Percentiles rank a stretch among this genome's conserved stretches.
Conservation (phyloP, 2,113 vertebrate species). For the Pogonocichla stellata region DNA sequence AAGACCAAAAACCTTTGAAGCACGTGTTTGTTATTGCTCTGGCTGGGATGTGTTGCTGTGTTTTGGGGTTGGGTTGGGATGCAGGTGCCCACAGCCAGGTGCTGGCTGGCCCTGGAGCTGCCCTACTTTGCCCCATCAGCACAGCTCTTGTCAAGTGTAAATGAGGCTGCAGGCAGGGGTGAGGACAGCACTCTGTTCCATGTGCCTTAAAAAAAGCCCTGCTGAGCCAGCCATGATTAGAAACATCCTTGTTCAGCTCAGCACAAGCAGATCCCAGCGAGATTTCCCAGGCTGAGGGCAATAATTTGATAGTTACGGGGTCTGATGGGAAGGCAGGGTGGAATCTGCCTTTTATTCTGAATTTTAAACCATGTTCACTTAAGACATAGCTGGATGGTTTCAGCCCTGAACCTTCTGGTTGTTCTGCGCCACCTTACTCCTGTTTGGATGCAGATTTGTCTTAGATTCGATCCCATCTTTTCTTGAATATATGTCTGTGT, state of each 20-base stretch:
- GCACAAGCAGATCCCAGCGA: not conserved
- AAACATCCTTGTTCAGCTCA: not conserved
- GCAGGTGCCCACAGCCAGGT: not conserved
- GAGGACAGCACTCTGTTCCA: not conserved
- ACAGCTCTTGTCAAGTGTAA: not conserved
- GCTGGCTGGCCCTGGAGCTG: too few species aligned
- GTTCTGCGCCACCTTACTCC: not conserved
- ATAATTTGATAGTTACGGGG: not conserved
- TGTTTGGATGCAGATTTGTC: not conserved
- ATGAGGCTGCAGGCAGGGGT: not conserved
- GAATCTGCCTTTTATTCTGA: not conserved
- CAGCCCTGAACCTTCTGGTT: not conserved
- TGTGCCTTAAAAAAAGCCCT: not conserved
- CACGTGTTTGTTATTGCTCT: not conserved
- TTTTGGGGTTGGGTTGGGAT: not conserved
- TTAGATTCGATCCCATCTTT: not conserved
- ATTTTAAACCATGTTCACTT: not conserved
- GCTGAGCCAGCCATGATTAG: not conserved
- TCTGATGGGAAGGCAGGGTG: not conserved
- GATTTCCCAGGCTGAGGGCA: not conserved
- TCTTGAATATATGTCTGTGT: not conserved
- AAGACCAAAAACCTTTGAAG: not conserved
- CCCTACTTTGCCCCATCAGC: not conserved
- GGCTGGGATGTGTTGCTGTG: not conserved
- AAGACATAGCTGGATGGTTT: not conserved